A percentile compares a stretch with the other conserved stretches of the same genome.
phyloP scores from a whole-genome alignment of 2,888 invertebrate genomes.

The Cancer borealis region DNA sequence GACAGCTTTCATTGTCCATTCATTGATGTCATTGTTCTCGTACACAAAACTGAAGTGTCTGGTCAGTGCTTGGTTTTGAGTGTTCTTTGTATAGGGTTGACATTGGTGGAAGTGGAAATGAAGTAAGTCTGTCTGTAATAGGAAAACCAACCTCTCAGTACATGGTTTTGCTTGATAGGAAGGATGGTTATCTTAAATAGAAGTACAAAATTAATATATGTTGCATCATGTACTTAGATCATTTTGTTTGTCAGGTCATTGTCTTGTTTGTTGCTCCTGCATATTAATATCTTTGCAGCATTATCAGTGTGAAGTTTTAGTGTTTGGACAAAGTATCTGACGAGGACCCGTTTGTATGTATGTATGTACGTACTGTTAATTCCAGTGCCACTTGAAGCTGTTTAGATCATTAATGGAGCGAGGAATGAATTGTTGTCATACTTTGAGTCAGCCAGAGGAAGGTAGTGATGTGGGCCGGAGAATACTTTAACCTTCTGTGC shows the following conservation, averaged over 20 bases:
- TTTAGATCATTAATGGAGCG: conserved; percentile 7
- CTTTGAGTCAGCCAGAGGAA: conserved; percentile 28
- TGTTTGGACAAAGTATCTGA: background rate
- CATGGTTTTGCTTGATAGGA: conserved; percentile 31
- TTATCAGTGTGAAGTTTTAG: background rate
- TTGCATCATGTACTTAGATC: conserved; percentile 28
- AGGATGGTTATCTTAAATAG: background rate
- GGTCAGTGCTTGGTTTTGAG: background rate
- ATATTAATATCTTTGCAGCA: conserved; percentile 17
- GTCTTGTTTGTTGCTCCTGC: background rate
- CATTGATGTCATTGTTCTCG: background rate
- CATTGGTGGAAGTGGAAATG: background rate
- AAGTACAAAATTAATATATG: conserved; percentile 43
- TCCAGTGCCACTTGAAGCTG: conserved; percentile 4
- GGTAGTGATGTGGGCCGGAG: conserved; percentile 11
- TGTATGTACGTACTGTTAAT: background rate
- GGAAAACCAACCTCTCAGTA: background rate
- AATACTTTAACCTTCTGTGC: conserved; percentile 34
- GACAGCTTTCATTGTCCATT: background rate
- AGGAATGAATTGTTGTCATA: conserved; percentile 27
- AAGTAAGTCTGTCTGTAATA: background rate
- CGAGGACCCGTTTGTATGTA: background rate
- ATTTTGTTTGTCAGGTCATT: conserved; percentile 17
- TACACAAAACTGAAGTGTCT: background rate
- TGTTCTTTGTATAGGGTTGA: background rate